Conservation (phyloP, 2,888 invertebrate species). For the Caradrina kadenii region DNA sequence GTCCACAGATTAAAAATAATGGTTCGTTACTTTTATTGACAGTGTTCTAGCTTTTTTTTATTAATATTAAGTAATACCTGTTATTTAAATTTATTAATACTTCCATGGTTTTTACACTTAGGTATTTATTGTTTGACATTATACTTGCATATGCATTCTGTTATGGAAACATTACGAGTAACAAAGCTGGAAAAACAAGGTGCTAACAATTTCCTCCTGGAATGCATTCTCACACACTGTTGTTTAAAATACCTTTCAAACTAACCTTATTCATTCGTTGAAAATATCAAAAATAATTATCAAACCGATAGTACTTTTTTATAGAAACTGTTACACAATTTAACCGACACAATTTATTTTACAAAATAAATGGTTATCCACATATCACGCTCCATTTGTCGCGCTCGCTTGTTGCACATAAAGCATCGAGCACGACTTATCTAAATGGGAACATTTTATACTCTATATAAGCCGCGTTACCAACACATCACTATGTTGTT, state of each 20-base stretch:
- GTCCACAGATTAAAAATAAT: constrained; percentile 22
- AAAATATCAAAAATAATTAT: constrained; percentile 2
- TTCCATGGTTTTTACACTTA: no score
- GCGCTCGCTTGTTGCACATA: constrained; percentile 64
- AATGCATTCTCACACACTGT: background rate
- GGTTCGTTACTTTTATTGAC: background rate
- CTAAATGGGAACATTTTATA: constrained; percentile 55
- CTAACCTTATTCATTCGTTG: background rate
- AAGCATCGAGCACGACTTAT: constrained; percentile 61
- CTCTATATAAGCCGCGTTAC: constrained; percentile 38
- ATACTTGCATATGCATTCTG: background rate
- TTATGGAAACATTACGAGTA: background rate
- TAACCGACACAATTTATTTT: constrained; percentile 63
- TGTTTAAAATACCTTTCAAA: background rate
- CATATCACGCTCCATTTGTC: constrained; percentile 75
- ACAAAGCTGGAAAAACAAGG: background rate
- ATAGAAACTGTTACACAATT: constrained; percentile 45
- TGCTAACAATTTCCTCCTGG: background rate
- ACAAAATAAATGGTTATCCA: constrained; percentile 69
- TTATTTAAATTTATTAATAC: no score
- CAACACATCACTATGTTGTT: constrained; percentile 26
- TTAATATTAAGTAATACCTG: no score
- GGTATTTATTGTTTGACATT: no score
- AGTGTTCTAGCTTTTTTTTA: background rate
- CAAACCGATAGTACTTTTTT: background rate